phyloP scores from a whole-genome alignment of 2,797 vertebrate genomes.

The Novumbra hubbsi region DNA sequence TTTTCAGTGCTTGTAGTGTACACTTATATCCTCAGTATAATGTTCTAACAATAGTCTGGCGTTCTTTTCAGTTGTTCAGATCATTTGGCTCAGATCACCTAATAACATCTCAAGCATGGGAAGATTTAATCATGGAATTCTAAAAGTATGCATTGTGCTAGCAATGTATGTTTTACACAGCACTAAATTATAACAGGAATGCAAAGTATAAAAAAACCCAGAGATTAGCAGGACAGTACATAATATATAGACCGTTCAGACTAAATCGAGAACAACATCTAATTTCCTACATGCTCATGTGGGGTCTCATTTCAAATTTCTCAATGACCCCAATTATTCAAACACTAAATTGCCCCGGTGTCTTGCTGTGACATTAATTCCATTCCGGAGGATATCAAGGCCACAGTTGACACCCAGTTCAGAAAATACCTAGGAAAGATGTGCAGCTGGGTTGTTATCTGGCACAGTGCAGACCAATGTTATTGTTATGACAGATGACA shows the following conservation, averaged over 20 bases:
- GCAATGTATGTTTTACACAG: too few species aligned
- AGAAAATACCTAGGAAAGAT: background rate
- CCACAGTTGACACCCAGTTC: constrained; percentile 18
- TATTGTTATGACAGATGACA: background rate
- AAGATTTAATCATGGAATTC: too few species aligned
- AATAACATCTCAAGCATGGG: too few species aligned
- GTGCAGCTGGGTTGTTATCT: constrained; percentile 7
- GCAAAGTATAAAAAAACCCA: background rate
- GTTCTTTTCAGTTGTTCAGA: too few species aligned
- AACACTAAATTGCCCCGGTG: background rate
- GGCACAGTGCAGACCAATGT: background rate
- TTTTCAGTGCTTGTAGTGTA: background rate
- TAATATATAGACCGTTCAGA: background rate
- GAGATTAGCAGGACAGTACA: background rate
- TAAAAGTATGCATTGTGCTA: too few species aligned
- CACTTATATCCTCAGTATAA: too few species aligned
- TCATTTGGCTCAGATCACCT: too few species aligned
- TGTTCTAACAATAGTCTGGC: too few species aligned
- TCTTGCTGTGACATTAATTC: constrained; percentile 20
- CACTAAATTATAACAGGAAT: background rate
- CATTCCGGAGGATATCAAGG: constrained; percentile 15
- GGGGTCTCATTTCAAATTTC: constrained; percentile 9
- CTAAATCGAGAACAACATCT: background rate
- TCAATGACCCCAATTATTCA: constrained; percentile 18
- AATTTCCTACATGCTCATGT: background rate